These are phyloP conservation scores for Ruditapes philippinarum DNA, from an alignment of 1,140 invertebrate genomes.

Conservation along the genomic window DNA sequence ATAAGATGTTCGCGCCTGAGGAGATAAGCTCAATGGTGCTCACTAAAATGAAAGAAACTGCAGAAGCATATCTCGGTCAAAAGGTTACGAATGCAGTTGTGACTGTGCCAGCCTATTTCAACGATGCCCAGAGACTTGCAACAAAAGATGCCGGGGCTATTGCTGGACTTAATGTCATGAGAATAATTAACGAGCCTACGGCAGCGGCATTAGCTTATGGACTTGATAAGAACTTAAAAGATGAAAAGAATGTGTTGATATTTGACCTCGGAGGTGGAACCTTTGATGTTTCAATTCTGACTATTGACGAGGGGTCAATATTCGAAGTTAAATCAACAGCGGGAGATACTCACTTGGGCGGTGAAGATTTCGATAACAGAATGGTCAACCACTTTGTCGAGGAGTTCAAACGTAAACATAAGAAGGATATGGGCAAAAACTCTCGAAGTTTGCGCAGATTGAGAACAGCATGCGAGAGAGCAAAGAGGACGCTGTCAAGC, in stretches of 20 bases:
- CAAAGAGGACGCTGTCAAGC: constrained; percentile 97
- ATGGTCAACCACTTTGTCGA: constrained; percentile 94
- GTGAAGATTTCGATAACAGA: constrained; percentile 89
- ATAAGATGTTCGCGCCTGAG: constrained; percentile 95
- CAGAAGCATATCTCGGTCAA: constrained; percentile 95
- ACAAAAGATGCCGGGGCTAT: constrained; percentile 87
- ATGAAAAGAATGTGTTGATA: constrained; percentile 79
- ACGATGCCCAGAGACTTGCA: constrained; percentile 86
- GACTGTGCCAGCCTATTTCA: constrained; percentile 87
- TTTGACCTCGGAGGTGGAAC: constrained; percentile 83
- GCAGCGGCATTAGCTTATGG: constrained; percentile 88
- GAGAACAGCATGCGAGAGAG: constrained; percentile 97
- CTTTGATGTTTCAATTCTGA: constrained; percentile 83
- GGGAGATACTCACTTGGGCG: constrained; percentile 89
- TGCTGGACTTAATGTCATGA: constrained; percentile 88
- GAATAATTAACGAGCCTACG: constrained; percentile 88
- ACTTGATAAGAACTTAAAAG: constrained; percentile 88
- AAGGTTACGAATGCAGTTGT: constrained; percentile 86
- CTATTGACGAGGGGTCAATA: constrained; percentile 89
- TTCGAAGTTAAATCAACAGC: constrained; percentile 93
- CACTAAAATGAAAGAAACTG: constrained; percentile 95
- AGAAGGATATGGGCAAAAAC: constrained; percentile 97
- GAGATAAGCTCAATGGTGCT: constrained; percentile 96
- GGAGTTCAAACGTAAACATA: constrained; percentile 92
- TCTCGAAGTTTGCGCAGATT: constrained; percentile 96